Percentiles rank a stretch among this genome's conserved stretches.
These are phyloP conservation scores for Sebastes ruberrimus DNA, from an alignment of 2,797 vertebrate genomes.

Conservation along the genomic window DNA sequence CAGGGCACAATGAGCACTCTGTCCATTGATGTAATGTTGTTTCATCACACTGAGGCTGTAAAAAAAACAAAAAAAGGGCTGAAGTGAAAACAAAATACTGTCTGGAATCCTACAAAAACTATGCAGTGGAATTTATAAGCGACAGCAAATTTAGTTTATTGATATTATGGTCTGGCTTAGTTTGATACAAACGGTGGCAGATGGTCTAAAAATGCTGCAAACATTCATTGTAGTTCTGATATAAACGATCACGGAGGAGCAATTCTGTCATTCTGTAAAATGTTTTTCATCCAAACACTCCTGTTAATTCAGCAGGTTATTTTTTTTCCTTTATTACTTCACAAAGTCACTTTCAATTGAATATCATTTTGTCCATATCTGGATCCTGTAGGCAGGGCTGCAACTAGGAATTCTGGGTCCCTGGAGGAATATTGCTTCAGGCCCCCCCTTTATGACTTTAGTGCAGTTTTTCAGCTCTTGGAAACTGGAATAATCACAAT, in stretches of 20 bases:
- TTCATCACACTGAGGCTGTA: slow-evolving; percentile 8
- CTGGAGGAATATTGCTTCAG: background rate
- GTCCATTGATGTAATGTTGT: background rate
- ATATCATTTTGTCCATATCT: background rate
- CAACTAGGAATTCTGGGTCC: background rate
- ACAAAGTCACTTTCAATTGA: background rate
- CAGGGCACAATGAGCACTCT: slow-evolving; percentile 9
- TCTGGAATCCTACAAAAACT: background rate
- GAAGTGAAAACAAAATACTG: background rate
- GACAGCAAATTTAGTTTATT: slow-evolving; percentile 10
- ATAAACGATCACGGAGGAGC: background rate
- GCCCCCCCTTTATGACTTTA: background rate
- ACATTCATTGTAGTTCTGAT: background rate
- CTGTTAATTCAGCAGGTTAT: background rate
- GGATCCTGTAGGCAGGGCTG: background rate
- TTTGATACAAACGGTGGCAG: slow-evolving; percentile 17
- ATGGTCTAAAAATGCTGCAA: slow-evolving; percentile 20
- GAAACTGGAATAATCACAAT: background rate
- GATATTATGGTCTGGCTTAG: background rate
- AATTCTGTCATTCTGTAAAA: background rate
- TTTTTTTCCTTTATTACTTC: background rate
- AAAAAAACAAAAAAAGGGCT: background rate
- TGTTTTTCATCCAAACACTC: slow-evolving; percentile 1
- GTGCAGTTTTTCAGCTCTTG: background rate
- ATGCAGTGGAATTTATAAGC: slow-evolving; percentile 1